Percentiles rank a stretch among this genome's conserved stretches.
Conservation (phyloP, 2,797 vertebrate genomes). For the Salmo trutta region DNA sequence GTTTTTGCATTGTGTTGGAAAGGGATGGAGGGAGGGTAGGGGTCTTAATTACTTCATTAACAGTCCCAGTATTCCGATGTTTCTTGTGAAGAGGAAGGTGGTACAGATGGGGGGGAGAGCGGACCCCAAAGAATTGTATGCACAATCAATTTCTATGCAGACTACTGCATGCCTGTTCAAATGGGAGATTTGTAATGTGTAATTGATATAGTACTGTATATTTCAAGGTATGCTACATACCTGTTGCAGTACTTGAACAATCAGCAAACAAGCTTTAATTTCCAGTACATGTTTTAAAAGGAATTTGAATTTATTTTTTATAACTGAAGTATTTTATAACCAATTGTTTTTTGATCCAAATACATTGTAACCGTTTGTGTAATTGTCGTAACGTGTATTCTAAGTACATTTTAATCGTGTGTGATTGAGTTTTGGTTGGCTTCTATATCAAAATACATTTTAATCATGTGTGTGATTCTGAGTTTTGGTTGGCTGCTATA, state of each 20-base stretch:
- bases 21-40: neutral
- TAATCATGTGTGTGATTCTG: constrained; percentile 44
- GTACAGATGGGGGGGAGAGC: neutral
- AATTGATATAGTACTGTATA: constrained; percentile 28
- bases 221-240: constrained; percentile 25
- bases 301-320: constrained; percentile 53
- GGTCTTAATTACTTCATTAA: neutral
- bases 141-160: constrained; percentile 17
- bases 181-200: neutral
- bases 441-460: constrained; percentile 68
- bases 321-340: constrained; percentile 58
- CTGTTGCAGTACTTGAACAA: constrained; percentile 57
- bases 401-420: constrained; percentile 39
- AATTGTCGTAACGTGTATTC: constrained; percentile 46
- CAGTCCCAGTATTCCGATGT: neutral
- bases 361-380: constrained; percentile 69
- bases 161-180: constrained; percentile 33
- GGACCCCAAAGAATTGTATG: neutral
- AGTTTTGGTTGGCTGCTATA: constrained; percentile 71
- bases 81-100: neutral
- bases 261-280: constrained; percentile 53
- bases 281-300: constrained; percentile 35
- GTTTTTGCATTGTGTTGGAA: constrained; percentile 22
- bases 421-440: constrained; percentile 59
- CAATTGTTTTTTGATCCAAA: constrained; percentile 48